Percentiles rank a stretch among this genome's conserved stretches.
Conservation (phyloP, 2,888 invertebrate species). For the Diarsia dahlii region DNA sequence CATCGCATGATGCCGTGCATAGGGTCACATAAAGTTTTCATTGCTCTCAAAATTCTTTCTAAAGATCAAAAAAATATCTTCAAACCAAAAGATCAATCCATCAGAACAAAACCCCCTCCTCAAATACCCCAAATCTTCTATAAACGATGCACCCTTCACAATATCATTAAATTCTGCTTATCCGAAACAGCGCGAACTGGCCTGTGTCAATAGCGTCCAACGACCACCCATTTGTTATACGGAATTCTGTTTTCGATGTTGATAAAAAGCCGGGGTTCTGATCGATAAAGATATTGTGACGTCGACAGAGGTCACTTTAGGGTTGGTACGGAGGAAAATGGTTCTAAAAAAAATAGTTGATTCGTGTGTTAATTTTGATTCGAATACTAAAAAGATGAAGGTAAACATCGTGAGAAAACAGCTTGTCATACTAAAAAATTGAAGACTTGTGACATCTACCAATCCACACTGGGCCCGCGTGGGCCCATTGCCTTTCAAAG, state of each 20-base stretch:
- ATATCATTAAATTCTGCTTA: conserved; percentile 66
- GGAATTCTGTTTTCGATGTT: conserved; percentile 72
- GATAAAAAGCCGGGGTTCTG: conserved; percentile 68
- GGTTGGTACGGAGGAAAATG: conserved; percentile 44
- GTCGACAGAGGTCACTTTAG: conserved; percentile 65
- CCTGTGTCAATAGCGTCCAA: conserved; percentile 66
- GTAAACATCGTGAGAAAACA: too few species aligned
- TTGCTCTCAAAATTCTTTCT: too few species aligned
- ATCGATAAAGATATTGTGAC: conserved; percentile 70
- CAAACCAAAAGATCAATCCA: conserved; percentile 3
- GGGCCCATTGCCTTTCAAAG: too few species aligned
- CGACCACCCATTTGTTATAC: conserved; percentile 67
- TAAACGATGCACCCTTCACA: conserved; percentile 58
- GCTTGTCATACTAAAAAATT: too few species aligned
- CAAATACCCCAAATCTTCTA: conserved; percentile 30
- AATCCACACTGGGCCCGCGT: too few species aligned
- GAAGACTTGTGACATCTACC: too few species aligned
- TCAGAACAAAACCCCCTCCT: background rate
- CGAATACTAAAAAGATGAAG: background rate
- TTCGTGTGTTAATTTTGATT: background rate
- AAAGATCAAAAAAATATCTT: too few species aligned
- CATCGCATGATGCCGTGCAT: too few species aligned
- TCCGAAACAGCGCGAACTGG: conserved; percentile 58
- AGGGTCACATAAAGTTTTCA: too few species aligned
- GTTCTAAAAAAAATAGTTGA: background rate